Evolutionary conservation across 2,888 invertebrate species (phyloP).

Genomic region (Drosophila borborema): DNA sequence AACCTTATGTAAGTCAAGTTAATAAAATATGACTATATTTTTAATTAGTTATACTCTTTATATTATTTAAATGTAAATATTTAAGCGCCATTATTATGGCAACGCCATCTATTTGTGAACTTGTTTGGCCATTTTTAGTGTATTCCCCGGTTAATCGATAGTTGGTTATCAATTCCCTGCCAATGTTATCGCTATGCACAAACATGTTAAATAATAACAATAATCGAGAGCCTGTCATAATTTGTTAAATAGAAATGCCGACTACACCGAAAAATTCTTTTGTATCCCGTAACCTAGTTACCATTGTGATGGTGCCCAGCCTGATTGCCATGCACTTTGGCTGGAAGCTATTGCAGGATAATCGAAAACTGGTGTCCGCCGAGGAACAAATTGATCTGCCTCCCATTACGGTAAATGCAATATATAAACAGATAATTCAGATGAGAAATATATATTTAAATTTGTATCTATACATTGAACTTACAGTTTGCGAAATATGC

Average conservation of each 20-base stretch:
- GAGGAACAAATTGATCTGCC: slow-evolving; percentile 87
- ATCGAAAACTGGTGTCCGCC: slow-evolving; percentile 86
- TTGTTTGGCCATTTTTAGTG: slow-evolving; percentile 1
- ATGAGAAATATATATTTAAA: not conserved
- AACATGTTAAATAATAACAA: slow-evolving; percentile 56
- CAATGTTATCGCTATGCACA: slow-evolving; percentile 9
- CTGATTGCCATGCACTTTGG: slow-evolving; percentile 87
- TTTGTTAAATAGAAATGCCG: slow-evolving; percentile 36
- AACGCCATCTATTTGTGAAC: slow-evolving; percentile 24
- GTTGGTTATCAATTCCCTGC: slow-evolving; percentile 26
- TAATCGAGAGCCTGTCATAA: slow-evolving; percentile 27
- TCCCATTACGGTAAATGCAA: slow-evolving; percentile 82
- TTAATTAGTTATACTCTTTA: not conserved
- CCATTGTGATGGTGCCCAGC: slow-evolving; percentile 87
- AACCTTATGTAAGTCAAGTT: not conserved
- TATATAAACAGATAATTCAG: not conserved
- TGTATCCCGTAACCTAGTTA: slow-evolving; percentile 69
- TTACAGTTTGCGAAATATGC: slow-evolving; percentile 74
- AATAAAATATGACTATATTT: not conserved
- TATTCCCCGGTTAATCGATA: not conserved
- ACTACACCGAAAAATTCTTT: slow-evolving; percentile 54
- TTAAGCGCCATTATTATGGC: not conserved
- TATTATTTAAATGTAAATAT: not conserved
- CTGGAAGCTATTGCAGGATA: slow-evolving; percentile 87
- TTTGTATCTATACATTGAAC: not conserved